Evolutionary conservation across 2,888 invertebrate genomes (phyloP).

Genomic region (Meganola albula): DNA sequence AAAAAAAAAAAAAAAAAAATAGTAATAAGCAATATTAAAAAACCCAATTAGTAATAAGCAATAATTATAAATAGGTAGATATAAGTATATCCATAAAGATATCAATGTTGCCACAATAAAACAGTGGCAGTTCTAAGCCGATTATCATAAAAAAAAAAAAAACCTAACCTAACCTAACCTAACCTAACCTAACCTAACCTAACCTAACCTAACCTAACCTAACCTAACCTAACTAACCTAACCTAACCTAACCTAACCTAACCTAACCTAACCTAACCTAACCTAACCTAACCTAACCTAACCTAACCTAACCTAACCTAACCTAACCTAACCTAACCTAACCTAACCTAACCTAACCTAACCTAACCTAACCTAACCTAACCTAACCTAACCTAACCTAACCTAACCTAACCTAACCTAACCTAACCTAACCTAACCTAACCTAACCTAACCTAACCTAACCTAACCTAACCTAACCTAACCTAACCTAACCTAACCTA

Average conservation of each 20-base stretch:
- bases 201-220: conserved; percentile 14
- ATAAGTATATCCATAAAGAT: too few relatives aligned
- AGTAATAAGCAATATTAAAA: neutral
- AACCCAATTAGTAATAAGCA: neutral
- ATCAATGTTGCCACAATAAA: too few relatives aligned
- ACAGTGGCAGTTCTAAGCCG: too few relatives aligned
- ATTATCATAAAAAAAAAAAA: neutral
- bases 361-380: conserved; percentile 7
- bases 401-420: conserved; percentile 21
- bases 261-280: conserved; percentile 18
- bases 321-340: conserved; percentile 20
- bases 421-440: conserved; percentile 18
- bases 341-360: conserved; percentile 17
- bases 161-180: conserved; percentile 18
- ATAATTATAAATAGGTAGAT: too few relatives aligned
- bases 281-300: conserved; percentile 16
- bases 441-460: conserved; percentile 19
- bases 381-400: conserved; percentile 13
- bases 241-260: conserved; percentile 18
- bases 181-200: conserved; percentile 22
- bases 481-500: conserved; percentile 11
- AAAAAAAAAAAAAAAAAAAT: too few relatives aligned
- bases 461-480: conserved; percentile 18
- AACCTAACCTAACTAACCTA: conserved; percentile 17
- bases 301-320: conserved; percentile 17